Base-by-base conservation (phyloP, 2,888 invertebrate species). In the Cataglyphis livida region DNA sequence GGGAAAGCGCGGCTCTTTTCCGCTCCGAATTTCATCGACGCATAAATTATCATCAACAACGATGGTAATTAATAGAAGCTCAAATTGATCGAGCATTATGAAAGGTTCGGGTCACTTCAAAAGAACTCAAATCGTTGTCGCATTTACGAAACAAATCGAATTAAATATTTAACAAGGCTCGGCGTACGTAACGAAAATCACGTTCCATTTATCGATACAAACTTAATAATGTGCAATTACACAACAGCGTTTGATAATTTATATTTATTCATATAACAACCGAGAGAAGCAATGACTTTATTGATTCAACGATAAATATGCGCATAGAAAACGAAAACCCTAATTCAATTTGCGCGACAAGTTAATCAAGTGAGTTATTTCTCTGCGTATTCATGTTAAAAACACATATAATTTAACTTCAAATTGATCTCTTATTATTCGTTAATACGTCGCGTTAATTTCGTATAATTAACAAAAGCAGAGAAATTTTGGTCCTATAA, bases 1-100 rank as follows among this genome's bases (percentile, higher is more conserved):
- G 44, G 38, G 15, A 70, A 35, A 32, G 12, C 21, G 7, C 12
- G 59, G 44, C 59, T 78, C 59, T 71, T 71, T 41, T 35, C n/a
- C 21, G 38, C 41, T 41, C 15, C n/a, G 78, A 59, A 79, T 79
- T 59, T 79, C 59, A 61, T 44, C 78, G 59, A 78, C 44, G 71
- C 71, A 79, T 79, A 79, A 71, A 79, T 79, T 79, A 79, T 48
- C 38, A 59, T 79, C 71, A 79, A 79, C 78, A 79, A 79, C 57
- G 44, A 59, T 71, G 71, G 71, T 79, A 71, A 79, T 79, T 79
- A 79, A 79, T 71, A 59, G 59, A 32, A 59, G 78, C 7, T 57
- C 32, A 18, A 21, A 70, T 61, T 28, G 70, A 79, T 79, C 48
- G 78, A 71, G 59, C 71, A 12, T 57, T 57, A 41, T 57, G 59